Evolutionary conservation across 2,113 vertebrate species (phyloP), one percentile per base, ranked within the genome.

Genomic region (Neodontobutis hainanensis): DNA sequence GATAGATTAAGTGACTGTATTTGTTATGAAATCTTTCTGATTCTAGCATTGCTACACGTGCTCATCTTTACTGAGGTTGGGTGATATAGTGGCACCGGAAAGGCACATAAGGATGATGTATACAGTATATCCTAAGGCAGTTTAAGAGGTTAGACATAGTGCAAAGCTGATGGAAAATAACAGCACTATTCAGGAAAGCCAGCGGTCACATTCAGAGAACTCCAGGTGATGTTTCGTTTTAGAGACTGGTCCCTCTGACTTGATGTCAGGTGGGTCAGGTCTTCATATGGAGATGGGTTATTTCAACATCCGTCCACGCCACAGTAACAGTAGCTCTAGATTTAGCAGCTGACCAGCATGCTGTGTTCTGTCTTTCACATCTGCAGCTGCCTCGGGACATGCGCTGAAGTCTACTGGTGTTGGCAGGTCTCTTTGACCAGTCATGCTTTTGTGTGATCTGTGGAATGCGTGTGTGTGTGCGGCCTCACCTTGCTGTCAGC

Each of bases 401-500:
- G 49, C 1, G 2, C 63, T 77, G 83, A 85, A 63, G 81, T 61
- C 61, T 50, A 77, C 61, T 70, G 70, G 51, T 80, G 65, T 83
- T 81, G 81, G 73, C 86, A 87, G 79, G 60, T 42, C 52, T 61
- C 56, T 62, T 69, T 69, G 72, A 72, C 59, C 75, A 73, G 67
- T 85, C 73, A 70, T 16, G 65, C 53, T 56, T 0, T 2, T 59
- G 48, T 50, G 35, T 61, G 14, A 64, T 67, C 59, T 32, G 4
- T 52, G 49, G 69, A 53, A 70, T 77, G 45, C 63, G 61, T 68
- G 19, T 38, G 46, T 57, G 74, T 53, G 27, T 55, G 6, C 64
- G 65, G 49, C 64, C 42, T 88, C 74, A 83, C 80, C 72, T 87
- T 84, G 86, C 78, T 89, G 67, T 34, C 50, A 61, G 83, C 66